Base-by-base conservation (phyloP, 2,888 invertebrate species). In the Drosophila picticornis region DNA sequence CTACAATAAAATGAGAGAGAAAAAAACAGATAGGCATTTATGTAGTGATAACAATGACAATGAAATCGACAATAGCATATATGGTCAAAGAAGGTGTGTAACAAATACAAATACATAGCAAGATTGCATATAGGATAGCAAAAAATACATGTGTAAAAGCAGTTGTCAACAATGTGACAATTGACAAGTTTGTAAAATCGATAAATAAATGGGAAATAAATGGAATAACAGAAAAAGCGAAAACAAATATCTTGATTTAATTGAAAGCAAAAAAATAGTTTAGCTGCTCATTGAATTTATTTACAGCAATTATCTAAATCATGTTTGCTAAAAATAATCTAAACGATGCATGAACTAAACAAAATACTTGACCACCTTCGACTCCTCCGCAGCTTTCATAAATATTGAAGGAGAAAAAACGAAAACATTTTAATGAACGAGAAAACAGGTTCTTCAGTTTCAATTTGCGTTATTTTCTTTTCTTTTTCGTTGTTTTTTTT, bases 1-100 rank as follows among this genome's bases (percentile, higher is more conserved):
- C 84, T 84, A 82, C 64, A 80, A 80, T 56, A 27, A 57, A 57
- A 70, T 75, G 70, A 61, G 40, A 55, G 52, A 71, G 66, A 48
- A 61, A 66, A n/a, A 56, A 36, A 73, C 48, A 77, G 48, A 83
- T 69, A 80, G 50, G 68, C 55, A 74, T 82, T 69, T 68, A 87
- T 80, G 83, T 88, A 64, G 62, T 78, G 71, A 88, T 19, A 70
- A 58, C 64, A 4, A 36, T 66, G 65, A 75, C 79, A 77, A 77
- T 75, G 75, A 55, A 27, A 25, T 48, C 52, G 34, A 36, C 36
- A 22, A 16, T 61, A 22, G n/a, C 31, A 22, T 32, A 51, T 51
- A 32, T 32, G 48, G 46, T 46, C 46, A 16, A 16, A 9, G 46
- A 46, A 46, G 46, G 25, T 46, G 46, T 9, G 46, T 16, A 46